Conservation (phyloP, 2,797 vertebrate species). For the Zalophus californianus region DNA sequence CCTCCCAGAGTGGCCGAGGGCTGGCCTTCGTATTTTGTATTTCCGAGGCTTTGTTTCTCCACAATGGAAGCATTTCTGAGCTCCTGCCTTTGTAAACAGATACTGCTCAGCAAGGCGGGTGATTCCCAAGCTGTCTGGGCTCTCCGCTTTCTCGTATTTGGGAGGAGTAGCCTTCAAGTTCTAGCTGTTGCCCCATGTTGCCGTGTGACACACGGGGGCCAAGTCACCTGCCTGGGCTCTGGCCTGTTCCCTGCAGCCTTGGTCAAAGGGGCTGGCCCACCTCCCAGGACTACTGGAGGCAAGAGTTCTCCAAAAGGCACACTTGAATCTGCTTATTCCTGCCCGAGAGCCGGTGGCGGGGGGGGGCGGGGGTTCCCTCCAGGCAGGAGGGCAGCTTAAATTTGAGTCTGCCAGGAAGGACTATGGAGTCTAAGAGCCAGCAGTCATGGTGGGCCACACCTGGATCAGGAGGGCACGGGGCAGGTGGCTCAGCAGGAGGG, state of each 20-base stretch:
- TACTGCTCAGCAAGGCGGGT: slow-evolving; percentile 67
- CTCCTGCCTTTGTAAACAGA: slow-evolving; percentile 79
- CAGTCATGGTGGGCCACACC: not conserved
- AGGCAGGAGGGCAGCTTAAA: no score
- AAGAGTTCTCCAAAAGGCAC: no score
- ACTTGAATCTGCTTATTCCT: not conserved
- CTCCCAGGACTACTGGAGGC: not conserved
- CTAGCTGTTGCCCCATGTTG: not conserved
- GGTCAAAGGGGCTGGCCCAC: not conserved
- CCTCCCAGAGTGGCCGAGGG: not conserved
- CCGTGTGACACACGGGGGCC: not conserved
- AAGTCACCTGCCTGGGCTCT: not conserved
- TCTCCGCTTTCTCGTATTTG: slow-evolving; percentile 82
- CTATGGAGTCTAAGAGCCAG: not conserved
- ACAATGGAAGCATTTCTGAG: slow-evolving; percentile 78
- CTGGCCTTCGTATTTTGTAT: slow-evolving; percentile 61
- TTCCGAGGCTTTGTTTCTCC: slow-evolving; percentile 79
- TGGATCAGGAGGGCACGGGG: rapidly evolving
- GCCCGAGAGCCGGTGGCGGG: not conserved
- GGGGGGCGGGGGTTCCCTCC: no score
- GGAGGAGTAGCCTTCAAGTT: not conserved
- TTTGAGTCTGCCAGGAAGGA: not conserved
- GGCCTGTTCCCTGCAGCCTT: not conserved
- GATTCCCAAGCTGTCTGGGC: slow-evolving; percentile 73
- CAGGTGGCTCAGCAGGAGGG: not conserved